phyloP scores from a whole-genome alignment of 64 coral and sea anemone species.

The Montipora efflorescens region DNA sequence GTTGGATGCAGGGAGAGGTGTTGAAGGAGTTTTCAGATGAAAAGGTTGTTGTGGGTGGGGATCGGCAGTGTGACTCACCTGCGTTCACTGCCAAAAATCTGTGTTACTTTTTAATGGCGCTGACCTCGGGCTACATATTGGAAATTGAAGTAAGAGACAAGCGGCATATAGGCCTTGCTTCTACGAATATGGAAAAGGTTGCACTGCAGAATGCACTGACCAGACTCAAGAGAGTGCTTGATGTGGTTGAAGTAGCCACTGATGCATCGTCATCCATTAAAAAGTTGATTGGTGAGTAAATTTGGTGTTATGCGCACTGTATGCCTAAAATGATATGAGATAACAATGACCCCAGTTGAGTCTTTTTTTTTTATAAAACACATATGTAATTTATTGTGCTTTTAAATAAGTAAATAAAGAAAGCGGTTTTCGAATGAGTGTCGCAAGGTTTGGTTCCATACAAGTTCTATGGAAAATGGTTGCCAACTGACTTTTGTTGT shows the following conservation, averaged over 20 bases:
- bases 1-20: slow-evolving; percentile 44
- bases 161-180: slow-evolving; percentile 44
- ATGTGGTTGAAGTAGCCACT: slow-evolving; percentile 50
- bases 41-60: slow-evolving; percentile 49
- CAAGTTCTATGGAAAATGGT: neutral
- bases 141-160: slow-evolving; percentile 61
- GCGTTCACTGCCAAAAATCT: slow-evolving; percentile 53
- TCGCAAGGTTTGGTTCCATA: neutral
- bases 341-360: neutral
- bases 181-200: slow-evolving; percentile 60
- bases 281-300: slow-evolving; percentile 39
- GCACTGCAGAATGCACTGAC: slow-evolving; percentile 32
- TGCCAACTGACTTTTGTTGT: no score
- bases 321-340: neutral
- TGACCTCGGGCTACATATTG: slow-evolving; percentile 19
- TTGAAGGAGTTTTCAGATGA: slow-evolving; percentile 41
- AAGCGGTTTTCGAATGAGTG: no score
- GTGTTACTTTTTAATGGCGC: slow-evolving; percentile 54
- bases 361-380: neutral
- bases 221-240: slow-evolving; percentile 11
- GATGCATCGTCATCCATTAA: slow-evolving; percentile 46
- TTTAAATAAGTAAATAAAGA: neutral
- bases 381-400: neutral
- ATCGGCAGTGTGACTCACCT: slow-evolving; percentile 78
- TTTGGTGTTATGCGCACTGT: neutral